Evolutionary conservation across 2,797 vertebrate genomes (phyloP), one percentile per base, ranked within the genome.

Genomic region (Brachyrhaphis roseni): DNA sequence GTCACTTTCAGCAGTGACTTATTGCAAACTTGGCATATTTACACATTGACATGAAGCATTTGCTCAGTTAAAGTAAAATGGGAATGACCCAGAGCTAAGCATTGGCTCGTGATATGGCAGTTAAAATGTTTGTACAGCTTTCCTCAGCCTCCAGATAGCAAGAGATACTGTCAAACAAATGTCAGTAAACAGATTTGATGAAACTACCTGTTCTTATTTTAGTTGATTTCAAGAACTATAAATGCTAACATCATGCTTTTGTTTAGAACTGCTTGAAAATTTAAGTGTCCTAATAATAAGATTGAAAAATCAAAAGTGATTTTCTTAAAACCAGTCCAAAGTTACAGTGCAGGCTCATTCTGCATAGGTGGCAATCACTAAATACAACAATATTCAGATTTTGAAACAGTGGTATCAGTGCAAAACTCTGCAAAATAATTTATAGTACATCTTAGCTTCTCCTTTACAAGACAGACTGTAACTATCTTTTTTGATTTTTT

Each of bases 51-150:
- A n/a, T n/a, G 11, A 43, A 70, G 39, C 64, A 68, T 68, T 68
- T 39, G 10, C 72, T 53, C 43, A n/a, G 72, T 31, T 47, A 31
- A 36, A 74, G 47, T 74, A 39, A 53, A 74, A 53, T 12, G 1
- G 47, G 36, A 26, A 74, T 15, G 31, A 39, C 11, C 11, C 1
- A 26, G 5, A 51, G 47, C 31, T 26, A 74, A 18, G 8, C 11
- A 26, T 53, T 26, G 39, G 12, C 47, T n/a, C 0, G 8, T 51
- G 46, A 36, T 4, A 20, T 36, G 34, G 34, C 36, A 74, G 36
- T 36, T 53, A n/a, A 53, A 53, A 51, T 74, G 53, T 41, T 74
- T 74, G 51, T n/a, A 57, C 49, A 39, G 51, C 41, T 57, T 57
- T 16, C 36, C 20, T 55, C 15, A 15, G 34, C 39, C 66, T n/a